Conservation (phyloP, 2,113 vertebrate species). For the Mesitornis unicolor region DNA sequence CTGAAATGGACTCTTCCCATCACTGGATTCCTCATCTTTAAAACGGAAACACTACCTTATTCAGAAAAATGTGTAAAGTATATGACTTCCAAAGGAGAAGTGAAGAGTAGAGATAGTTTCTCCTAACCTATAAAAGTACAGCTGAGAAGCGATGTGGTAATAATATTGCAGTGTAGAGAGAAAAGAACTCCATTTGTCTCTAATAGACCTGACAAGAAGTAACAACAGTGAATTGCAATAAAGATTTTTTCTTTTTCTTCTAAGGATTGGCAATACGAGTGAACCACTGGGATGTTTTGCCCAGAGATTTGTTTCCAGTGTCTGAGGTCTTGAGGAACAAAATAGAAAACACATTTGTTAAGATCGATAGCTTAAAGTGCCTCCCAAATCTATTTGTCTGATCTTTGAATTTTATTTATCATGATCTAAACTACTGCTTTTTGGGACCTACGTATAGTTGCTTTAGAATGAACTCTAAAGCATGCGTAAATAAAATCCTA, state of each 20-base stretch:
- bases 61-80: neutral
- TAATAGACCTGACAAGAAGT: neutral
- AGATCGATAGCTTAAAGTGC: neutral
- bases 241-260: neutral
- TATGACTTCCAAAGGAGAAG: neutral
- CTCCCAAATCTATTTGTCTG: neutral
- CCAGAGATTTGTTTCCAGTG: neutral
- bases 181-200: neutral
- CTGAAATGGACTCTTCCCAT: neutral
- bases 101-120: neutral
- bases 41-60: neutral
- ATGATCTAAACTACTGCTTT: neutral
- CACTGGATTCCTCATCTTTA: neutral
- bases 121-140: neutral
- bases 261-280: neutral
- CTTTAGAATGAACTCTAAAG: neutral
- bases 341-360: neutral
- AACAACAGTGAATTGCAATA: neutral
- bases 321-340: neutral
- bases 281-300: neutral
- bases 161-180: neutral
- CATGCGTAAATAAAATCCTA: neutral
- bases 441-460: accelerated
- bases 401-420: neutral
- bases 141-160: neutral